Conservation (phyloP, 2,113 vertebrate genomes). For the Cyanocitta stelleri region DNA sequence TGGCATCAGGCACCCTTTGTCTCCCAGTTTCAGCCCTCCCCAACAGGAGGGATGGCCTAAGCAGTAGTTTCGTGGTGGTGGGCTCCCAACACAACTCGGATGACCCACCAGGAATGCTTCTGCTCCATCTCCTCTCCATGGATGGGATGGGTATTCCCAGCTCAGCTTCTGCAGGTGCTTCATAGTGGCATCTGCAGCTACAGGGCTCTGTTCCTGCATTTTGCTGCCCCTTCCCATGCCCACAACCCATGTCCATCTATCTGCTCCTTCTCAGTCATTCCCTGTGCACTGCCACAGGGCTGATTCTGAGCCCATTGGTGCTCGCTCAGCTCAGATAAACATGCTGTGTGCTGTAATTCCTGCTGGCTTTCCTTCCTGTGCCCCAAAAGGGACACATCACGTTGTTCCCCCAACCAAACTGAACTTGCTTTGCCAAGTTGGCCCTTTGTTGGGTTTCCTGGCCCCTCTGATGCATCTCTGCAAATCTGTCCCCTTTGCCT, state of each 20-base stretch:
- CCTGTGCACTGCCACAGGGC: accelerated
- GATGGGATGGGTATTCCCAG: background rate
- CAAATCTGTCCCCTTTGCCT: background rate
- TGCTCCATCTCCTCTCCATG: background rate
- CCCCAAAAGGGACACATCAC: background rate
- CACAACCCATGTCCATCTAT: accelerated
- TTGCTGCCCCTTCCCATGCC: background rate
- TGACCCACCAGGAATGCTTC: background rate
- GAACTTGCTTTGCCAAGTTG: background rate
- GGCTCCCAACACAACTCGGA: background rate
- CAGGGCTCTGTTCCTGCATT: background rate
- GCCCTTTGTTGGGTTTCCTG: background rate
- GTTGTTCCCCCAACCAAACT: background rate
- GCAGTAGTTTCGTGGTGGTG: background rate
- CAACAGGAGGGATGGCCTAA: background rate
- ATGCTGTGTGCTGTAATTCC: background rate
- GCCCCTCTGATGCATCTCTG: background rate
- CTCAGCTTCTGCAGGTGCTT: background rate
- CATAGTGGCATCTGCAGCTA: background rate
- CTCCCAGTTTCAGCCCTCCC: background rate
- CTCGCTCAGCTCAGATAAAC: background rate
- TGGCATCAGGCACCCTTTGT: background rate
- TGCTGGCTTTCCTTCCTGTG: background rate
- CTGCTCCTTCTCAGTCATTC: background rate
- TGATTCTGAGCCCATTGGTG: background rate